A percentile compares a stretch with the other conserved stretches of the same genome.
Evolutionary conservation across 1,140 invertebrate genomes (phyloP).

Genomic region (Euwallacea fornicatus): DNA sequence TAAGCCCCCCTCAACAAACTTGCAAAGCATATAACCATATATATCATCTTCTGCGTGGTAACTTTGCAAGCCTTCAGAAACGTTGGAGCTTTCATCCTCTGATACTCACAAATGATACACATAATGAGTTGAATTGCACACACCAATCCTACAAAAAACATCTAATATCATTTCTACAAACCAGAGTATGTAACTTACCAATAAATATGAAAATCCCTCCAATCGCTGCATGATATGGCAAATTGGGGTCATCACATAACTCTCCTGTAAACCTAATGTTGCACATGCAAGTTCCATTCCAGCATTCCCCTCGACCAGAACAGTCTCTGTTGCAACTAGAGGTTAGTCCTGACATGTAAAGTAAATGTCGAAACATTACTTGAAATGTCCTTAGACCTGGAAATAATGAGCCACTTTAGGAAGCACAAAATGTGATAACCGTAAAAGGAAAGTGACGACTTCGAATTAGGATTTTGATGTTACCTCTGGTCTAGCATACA

Average conservation of each 20-base stretch:
- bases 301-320: slow-evolving; percentile 87
- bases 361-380: slow-evolving; percentile 50
- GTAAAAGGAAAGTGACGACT: no score
- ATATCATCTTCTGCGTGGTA: slow-evolving; percentile 90
- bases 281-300: slow-evolving; percentile 88
- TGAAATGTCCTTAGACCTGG: not conserved
- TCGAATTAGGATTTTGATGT: not conserved
- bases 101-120: slow-evolving; percentile 80
- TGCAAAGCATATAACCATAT: slow-evolving; percentile 86
- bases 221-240: slow-evolving; percentile 70
- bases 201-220: slow-evolving; percentile 76
- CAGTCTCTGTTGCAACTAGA: slow-evolving; percentile 65
- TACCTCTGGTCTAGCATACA: slow-evolving; percentile 8
- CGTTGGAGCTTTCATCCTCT: slow-evolving; percentile 78
- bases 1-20: slow-evolving; percentile 83
- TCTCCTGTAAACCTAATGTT: slow-evolving; percentile 74
- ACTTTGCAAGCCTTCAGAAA: slow-evolving; percentile 79
- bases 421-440: no score
- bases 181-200: slow-evolving; percentile 51
- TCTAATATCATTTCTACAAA: not conserved
- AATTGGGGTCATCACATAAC: slow-evolving; percentile 63
- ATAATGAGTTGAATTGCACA: slow-evolving; percentile 85
- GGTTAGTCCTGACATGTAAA: slow-evolving; percentile 51
- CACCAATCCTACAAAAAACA: slow-evolving; percentile 65
- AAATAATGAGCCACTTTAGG: not conserved